Base-by-base conservation (phyloP, 2,113 vertebrate species). In the Thamnophis sirtalis region DNA sequence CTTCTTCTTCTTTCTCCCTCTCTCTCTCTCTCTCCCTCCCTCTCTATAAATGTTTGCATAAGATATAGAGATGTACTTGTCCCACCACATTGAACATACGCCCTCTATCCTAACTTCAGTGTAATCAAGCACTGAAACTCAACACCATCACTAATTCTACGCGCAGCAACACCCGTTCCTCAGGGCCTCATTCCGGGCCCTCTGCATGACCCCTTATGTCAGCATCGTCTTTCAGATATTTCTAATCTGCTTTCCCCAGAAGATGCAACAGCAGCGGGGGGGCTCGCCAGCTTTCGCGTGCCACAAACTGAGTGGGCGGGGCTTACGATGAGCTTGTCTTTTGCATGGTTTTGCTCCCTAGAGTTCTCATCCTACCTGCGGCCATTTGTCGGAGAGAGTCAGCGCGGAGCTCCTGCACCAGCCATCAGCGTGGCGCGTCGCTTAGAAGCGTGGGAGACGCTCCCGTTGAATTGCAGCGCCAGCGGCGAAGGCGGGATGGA, bases 401-500 rank as follows among this genome's bases (percentile, higher is more conserved):
- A 4, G 24, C 10, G 88, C 56, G 53, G 3, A 43, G 3, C 38
- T 48, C 33, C 85, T 33, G 54, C 21, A 19, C 28, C 90, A 68
- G 48, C 28, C 58, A 33, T 19, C n/a, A 17, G 13, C 5, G 63
- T 17, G 63, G 11, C 50, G 38, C 85, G 73, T 84, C 73, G 58
- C 60, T 63, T 63, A 63, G 60, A 28, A 53, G 56, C 85, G 11
- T 24, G 28, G 50, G 56, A 51, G 56, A 55, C 53, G 11, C 53
- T 19, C 86, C 28, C 68, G 43, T 89, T 85, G 89, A 56, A 49
- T 80, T 24, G 80, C 88, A 87, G 56, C 88, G 33, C 5, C 84
- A 48, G 68, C 49, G 9, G 84, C 89, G 26, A 9, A 94, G 94
- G 91, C 93, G 94, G 84, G 86, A 96, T 96, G 95, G 86, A 88